Evolutionary conservation across 1,140 invertebrate genomes (phyloP), one percentile per base, ranked within the genome.

Genomic region (Odontomachus brunneus): DNA sequence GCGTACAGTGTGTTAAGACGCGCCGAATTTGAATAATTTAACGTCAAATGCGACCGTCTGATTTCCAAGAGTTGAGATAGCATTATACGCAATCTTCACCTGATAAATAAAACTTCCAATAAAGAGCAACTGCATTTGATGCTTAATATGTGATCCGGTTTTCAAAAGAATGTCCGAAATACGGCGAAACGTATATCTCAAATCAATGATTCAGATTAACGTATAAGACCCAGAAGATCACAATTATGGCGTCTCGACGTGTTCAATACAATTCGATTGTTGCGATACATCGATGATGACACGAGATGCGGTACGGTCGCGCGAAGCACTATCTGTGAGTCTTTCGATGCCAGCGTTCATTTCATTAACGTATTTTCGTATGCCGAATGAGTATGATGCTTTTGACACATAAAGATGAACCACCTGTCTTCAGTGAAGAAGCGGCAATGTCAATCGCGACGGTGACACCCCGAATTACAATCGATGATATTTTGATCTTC

Each of bases 241-340:
- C 51, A 49, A 4, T 38, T 33, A 75, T 22, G n/a, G 9, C 24
- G 7, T 49, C 29, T 17, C n/a, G 24, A 63, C 11, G 26, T n/a
- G 3, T 49, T 14, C 38, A 44, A 44, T 11, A 4, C 4, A 7
- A 4, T 44, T 44, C 14, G 73, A 75, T 75, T 22, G 57, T 38
- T 75, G 4, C 38, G 48, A 17, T 86, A 75, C 51, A 55, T 62
- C 55, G 67, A 75, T 87, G 86, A 91, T 88, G 90, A 91, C 89
- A 91, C 89, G 78, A 89, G 82, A 83, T 89, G 4, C 15, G 38
- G 12, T 80, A 92, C 84, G 85, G 88, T 88, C 82, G 69, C 80
- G 67, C 78, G 91, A 88, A 29, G 3, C 48, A 83, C 59, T 24
- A 83, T 51, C 19, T 59, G 71, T 60, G 86, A 87, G 60, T 91